Base-by-base conservation (phyloP, 2,113 vertebrate species). In the Seriola quinqueradiata region DNA sequence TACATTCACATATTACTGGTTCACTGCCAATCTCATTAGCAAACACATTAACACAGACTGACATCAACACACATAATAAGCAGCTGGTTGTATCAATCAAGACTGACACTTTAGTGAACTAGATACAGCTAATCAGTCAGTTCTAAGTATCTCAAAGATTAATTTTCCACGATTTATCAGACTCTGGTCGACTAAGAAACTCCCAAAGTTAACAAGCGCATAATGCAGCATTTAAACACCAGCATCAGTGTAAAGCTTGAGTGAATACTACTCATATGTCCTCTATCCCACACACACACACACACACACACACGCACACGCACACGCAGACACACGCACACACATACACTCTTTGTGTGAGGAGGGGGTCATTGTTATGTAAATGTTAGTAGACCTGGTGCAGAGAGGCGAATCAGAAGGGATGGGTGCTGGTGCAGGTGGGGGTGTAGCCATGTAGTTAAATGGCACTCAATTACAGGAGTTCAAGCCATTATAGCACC, bases 311-410 rank as follows among this genome's bases (percentile, higher is more conserved):
- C 16, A 17, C 70, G 38, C 16, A 21, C 64, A 54, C 34, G 19
- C 48, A 55, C 17, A 23, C 54, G 61, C 32, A 77, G 50, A 40
- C 54, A 68, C 16, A 17, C 70, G 42, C 11, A 14, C 55, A 44
- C 34, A n/a, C 54, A 55, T 13, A 23, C 54, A 68, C 32, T 75
- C 57, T 79, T 83, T 75, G 58, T 89, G 61, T 52, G 80, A 77
- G 66, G 79, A 85, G 65, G 61, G 86, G 93, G 88, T 90, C 90
- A 93, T 94, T 94, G 92, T 93, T 85, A 94, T 94, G 93, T 91
- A 91, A 93, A 95, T 94, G 90, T 92, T 95, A 90, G 92, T 90
- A 89, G 88, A 90, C 77, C 79, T 66, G 79, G 81, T 82, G 90
- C 85, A 89, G 78, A 38, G 74, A 87, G 55, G 88, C 82, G 55